phyloP scores from a whole-genome alignment of 2,888 invertebrate species.

The Caenorhabditis sp. region DNA sequence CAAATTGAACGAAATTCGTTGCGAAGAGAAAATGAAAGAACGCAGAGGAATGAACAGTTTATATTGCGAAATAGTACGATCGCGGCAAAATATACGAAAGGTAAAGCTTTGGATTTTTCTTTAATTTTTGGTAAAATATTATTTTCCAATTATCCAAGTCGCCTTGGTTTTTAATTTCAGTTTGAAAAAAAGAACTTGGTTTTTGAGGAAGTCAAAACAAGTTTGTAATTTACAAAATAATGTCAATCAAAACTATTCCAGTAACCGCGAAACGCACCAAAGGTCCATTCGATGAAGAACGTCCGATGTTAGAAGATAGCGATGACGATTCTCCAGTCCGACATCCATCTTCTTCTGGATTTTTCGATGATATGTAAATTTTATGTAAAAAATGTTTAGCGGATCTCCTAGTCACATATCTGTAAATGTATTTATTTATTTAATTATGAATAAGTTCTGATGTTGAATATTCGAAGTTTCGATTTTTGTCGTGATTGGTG shows the following conservation, averaged over 20 bases:
- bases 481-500: neutral
- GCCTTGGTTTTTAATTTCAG: too few relatives aligned
- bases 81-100: neutral
- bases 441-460: constrained; percentile 9
- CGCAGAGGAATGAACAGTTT: constrained; percentile 22
- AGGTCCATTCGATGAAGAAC: constrained; percentile 19
- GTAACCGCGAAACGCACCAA: neutral
- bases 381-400: constrained; percentile 3
- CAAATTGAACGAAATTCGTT: constrained; percentile 55
- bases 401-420: constrained; percentile 16
- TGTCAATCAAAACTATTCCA: too few relatives aligned
- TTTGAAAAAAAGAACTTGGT: too few relatives aligned
- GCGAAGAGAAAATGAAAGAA: constrained; percentile 35
- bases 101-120: too few relatives aligned
- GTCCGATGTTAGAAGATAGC: constrained; percentile 36
- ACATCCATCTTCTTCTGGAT: constrained; percentile 52
- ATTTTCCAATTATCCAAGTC: too few relatives aligned
- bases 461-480: constrained; percentile 1
- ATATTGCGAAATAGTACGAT: neutral
- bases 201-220: too few relatives aligned
- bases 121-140: too few relatives aligned
- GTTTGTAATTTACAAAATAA: too few relatives aligned
- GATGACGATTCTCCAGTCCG: constrained; percentile 32
- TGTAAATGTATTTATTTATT: constrained; percentile 16
- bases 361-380: constrained; percentile 58